Evolutionary conservation across 2,888 invertebrate species (phyloP).

Genomic region (Dryocosmus kuriphilus): DNA sequence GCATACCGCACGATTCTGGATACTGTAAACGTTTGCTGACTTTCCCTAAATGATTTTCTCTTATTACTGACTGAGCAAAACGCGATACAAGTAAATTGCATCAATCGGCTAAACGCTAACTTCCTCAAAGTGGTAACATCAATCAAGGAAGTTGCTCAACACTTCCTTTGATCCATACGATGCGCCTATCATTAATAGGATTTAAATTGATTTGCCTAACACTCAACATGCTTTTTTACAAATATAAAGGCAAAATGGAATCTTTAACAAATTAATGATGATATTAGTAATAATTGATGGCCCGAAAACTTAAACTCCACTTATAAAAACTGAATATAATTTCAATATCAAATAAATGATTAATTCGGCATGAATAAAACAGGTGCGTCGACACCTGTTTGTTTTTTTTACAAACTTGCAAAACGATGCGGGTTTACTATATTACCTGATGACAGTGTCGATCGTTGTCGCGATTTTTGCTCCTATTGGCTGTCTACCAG

Average conservation of each 20-base stretch:
- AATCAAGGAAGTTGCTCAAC: background rate
- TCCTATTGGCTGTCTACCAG: slow-evolving; percentile 1
- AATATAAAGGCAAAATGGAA: background rate
- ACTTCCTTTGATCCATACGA: background rate
- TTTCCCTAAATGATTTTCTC: slow-evolving; percentile 29
- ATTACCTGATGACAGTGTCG: background rate
- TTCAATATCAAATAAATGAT: background rate
- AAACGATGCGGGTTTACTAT: background rate
- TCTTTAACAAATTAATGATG: too few species aligned
- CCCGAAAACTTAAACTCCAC: background rate
- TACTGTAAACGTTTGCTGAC: slow-evolving; percentile 33
- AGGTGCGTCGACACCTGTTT: background rate
- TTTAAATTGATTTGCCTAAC: background rate
- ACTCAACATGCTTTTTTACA: background rate
- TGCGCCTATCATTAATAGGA: background rate
- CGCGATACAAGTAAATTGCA: slow-evolving; percentile 18
- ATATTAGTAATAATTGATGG: too few species aligned
- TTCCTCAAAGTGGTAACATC: slow-evolving; percentile 6
- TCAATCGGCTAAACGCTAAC: background rate
- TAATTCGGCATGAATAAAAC: background rate
- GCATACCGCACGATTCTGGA: slow-evolving; percentile 17
- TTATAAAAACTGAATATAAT: background rate
- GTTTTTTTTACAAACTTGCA: background rate
- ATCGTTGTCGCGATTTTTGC: background rate
- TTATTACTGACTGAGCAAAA: slow-evolving; percentile 5